phyloP scores from a whole-genome alignment of 2,888 invertebrate genomes.

The Fissipunctia ypsillon region DNA sequence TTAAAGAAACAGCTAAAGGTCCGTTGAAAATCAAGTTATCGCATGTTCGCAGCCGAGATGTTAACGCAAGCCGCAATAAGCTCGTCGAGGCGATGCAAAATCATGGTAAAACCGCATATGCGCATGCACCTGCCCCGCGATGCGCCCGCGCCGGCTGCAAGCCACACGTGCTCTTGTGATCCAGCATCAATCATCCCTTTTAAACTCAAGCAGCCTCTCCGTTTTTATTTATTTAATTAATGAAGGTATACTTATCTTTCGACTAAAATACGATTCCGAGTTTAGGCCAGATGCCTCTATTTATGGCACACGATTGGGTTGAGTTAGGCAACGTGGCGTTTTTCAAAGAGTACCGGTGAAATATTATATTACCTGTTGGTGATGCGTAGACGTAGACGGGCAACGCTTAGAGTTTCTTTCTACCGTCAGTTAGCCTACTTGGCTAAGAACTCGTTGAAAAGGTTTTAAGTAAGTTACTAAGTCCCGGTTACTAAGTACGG shows the following conservation, averaged over 20 bases:
- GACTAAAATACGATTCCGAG: constrained; percentile 61
- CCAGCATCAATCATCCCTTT: constrained; percentile 75
- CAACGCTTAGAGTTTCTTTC: background rate
- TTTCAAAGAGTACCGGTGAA: constrained; percentile 46
- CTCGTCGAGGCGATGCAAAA: constrained; percentile 68
- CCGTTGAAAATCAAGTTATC: constrained; percentile 70
- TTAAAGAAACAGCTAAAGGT: constrained; percentile 67
- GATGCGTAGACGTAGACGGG: background rate
- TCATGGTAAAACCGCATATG: constrained; percentile 75
- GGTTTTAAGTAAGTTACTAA: background rate
- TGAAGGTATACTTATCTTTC: constrained; percentile 64
- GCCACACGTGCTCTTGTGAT: constrained; percentile 76
- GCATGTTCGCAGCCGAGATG: constrained; percentile 53
- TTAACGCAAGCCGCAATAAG: constrained; percentile 47
- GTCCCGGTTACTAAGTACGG: too few species aligned
- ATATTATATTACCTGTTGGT: constrained; percentile 25
- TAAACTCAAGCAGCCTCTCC: constrained; percentile 64
- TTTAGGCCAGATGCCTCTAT: constrained; percentile 66
- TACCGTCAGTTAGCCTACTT: background rate
- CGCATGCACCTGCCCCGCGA: constrained; percentile 68
- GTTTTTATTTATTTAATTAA: constrained; percentile 71
- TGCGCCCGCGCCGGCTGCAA: constrained; percentile 74
- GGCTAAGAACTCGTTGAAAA: background rate
- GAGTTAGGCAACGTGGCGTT: constrained; percentile 54
- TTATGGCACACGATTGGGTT: constrained; percentile 58